Base-by-base conservation (phyloP, 1,140 invertebrate species). In the Scaptomyza graminum region DNA sequence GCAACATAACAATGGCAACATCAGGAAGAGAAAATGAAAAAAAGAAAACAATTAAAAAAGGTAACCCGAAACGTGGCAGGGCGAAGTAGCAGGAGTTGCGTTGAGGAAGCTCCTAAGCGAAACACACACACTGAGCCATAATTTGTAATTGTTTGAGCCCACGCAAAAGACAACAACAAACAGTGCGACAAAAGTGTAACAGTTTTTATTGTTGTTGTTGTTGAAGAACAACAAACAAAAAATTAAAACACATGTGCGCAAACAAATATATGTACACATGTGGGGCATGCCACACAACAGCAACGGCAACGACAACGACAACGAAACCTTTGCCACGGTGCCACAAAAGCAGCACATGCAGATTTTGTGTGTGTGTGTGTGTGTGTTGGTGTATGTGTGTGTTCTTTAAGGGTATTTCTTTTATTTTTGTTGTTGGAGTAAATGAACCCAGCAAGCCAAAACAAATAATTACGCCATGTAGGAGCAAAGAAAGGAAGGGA, bases 371-470 rank as follows among this genome's bases (percentile, higher is more conserved):
- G 41, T 55, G 56, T 15, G n/a, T 43, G 22, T 13, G 28, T 18
- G 37, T 28, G 16, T 13, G 51, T 41, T 15, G 15, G 12, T 47
- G 11, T 16, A 8, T 12, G 18, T 22, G 50, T 31, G 6, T 15
- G 49, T 55, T 68, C 69, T 73, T 73, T 66, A 59, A 63, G 69
- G 62, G 59, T 70, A 70, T 67, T 55, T 70, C 28, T 59, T 57
- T 62, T 63, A 41, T 50, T 54, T 37, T 62, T 73, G 82, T 74
- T 67, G 43, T 66, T 75, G 75, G 66, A 88, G 83, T 88, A 88
- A 88, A 88, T 88, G 83, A 88, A 88, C 83, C 83, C 83, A 73
- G 83, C 79, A 87, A 87, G 83, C 83, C 83, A 87, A 87, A 87
- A 88, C 83, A 87, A 87, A 87, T 87, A 87, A 87, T 87, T 87